A percentile compares a stretch with the other conserved stretches of the same genome.
Conservation (phyloP, 1,140 invertebrate species). For the Drosophila murphyi region DNA sequence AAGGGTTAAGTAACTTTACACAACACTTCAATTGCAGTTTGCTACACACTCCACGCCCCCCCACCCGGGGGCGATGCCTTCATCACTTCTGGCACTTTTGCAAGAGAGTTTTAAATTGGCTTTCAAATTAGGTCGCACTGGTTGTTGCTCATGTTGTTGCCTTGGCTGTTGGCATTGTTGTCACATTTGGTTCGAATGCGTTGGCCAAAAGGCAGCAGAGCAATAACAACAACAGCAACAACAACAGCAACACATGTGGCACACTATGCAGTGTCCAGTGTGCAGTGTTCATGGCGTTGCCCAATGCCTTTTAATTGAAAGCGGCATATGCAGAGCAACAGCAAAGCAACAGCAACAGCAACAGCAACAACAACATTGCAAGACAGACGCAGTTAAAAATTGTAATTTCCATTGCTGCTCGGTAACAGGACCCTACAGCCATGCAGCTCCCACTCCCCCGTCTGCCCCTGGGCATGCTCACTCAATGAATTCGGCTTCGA, state of each 20-base stretch:
- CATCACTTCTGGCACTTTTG: conserved; percentile 22
- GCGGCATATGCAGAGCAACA: conserved; percentile 71
- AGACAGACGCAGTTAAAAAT: conserved; percentile 73
- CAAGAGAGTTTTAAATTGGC: conserved; percentile 55
- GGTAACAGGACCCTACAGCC: conserved; percentile 7
- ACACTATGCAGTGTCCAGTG: conserved; percentile 36
- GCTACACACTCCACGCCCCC: neutral
- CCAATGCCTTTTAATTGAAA: conserved; percentile 80
- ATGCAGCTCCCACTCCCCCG: conserved; percentile 2
- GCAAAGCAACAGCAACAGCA: conserved; percentile 25
- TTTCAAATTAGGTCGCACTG: conserved; percentile 68
- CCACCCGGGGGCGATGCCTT: conserved; percentile 3
- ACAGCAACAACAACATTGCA: conserved; percentile 38
- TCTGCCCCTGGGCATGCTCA: neutral
- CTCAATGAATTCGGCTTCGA: conserved; percentile 23
- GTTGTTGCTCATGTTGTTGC: conserved; percentile 35
- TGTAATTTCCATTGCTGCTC: conserved; percentile 70
- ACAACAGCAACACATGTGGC: conserved; percentile 2
- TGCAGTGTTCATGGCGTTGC: conserved; percentile 44
- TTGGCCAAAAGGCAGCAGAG: conserved; percentile 46
- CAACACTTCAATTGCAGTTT: conserved; percentile 17
- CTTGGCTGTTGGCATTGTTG: conserved; percentile 58
- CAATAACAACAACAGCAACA: conserved; percentile 35
- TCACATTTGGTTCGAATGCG: conserved; percentile 71
- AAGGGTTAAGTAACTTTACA: conserved; percentile 2